These are phyloP conservation scores for Ichneumon xanthorius DNA, from an alignment of 2,888 invertebrate genomes.

Conservation along the genomic window DNA sequence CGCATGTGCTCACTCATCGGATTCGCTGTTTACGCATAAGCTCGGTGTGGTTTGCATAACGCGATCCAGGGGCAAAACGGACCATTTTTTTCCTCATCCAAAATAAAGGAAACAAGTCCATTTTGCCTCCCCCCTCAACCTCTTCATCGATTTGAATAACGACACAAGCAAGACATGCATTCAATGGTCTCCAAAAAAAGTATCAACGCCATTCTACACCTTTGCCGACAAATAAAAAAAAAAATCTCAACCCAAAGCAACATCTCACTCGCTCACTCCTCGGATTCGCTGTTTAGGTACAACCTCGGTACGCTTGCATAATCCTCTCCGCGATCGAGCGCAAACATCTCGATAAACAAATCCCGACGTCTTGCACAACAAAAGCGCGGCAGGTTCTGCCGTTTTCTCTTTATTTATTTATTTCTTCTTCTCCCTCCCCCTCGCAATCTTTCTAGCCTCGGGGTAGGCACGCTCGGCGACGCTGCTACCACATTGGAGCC, in stretches of 20 bases:
- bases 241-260: background rate
- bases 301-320: background rate
- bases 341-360: conserved; percentile 18
- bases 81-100: too few relatives aligned
- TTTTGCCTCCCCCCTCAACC: too few relatives aligned
- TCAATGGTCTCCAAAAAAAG: background rate
- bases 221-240: too few relatives aligned
- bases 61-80: too few relatives aligned
- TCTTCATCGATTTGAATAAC: background rate
- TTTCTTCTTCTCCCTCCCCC: background rate
- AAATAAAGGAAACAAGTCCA: too few relatives aligned
- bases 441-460: background rate
- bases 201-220: background rate
- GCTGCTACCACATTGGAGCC: conserved; percentile 5
- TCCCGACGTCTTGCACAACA: conserved; percentile 7
- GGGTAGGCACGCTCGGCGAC: conserved; percentile 22
- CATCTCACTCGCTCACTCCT: background rate
- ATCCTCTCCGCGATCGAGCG: background rate
- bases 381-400: background rate
- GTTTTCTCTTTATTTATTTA: conserved; percentile 8
- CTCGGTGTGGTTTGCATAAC: too few relatives aligned
- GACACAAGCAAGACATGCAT: background rate
- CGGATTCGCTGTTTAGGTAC: background rate
- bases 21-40: too few relatives aligned
- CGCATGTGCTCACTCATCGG: too few relatives aligned